phyloP scores from a whole-genome alignment of 35 echinoderm and acorn worm species.

The Apostichopus japonicus region DNA sequence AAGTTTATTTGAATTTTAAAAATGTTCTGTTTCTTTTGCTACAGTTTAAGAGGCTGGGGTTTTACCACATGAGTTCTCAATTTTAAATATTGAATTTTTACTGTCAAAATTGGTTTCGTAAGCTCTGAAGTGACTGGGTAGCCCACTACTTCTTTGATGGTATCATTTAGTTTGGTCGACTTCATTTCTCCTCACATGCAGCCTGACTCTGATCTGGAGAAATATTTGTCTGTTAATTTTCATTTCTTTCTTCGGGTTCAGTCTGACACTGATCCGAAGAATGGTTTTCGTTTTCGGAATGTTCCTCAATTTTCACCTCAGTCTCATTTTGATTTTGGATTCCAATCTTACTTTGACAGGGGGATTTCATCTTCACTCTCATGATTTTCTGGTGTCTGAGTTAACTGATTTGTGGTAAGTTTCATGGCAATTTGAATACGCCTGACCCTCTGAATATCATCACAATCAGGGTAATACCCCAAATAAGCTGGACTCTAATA shows the following conservation, averaged over 20 bases:
- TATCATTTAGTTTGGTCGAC: conserved; percentile 1
- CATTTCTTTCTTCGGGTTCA: background rate
- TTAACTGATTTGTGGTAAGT: conserved; percentile 30
- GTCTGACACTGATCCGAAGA: conserved; percentile 4
- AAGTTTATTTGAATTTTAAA: no score
- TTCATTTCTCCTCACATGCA: conserved; percentile 12
- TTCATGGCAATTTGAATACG: conserved; percentile 25
- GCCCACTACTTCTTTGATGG: background rate
- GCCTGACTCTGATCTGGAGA: background rate
- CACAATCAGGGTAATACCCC: conserved; percentile 37
- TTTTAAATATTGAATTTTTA: background rate
- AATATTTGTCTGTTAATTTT: background rate
- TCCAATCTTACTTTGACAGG: background rate
- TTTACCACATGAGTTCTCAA: background rate
- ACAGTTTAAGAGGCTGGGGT: conserved; percentile 26
- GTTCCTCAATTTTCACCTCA: conserved; percentile 24
- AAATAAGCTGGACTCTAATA: conserved; percentile 68
- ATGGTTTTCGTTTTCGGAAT: background rate
- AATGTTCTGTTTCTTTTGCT: background rate
- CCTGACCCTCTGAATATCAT: conserved; percentile 40
- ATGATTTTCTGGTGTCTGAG: background rate
- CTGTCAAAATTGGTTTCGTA: background rate
- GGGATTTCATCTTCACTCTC: conserved; percentile 42
- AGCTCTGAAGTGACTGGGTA: background rate
- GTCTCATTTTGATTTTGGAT: conserved; percentile 10